Evolutionary conservation across 1,140 invertebrate genomes (phyloP), one percentile per base, ranked within the genome.

Genomic region (Thaumetopoea pityocampa): DNA sequence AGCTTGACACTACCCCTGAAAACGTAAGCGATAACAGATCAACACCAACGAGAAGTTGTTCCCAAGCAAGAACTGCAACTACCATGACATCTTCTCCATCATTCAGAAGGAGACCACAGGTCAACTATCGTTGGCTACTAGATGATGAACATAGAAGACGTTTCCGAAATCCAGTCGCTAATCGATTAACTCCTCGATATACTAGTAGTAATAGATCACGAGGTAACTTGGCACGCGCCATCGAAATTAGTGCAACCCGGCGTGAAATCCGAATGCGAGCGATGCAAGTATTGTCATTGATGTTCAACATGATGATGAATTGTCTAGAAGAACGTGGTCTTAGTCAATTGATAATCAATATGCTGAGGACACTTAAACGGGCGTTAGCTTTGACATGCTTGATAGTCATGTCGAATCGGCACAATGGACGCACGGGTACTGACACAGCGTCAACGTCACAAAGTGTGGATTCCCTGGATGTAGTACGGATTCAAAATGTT

Each of bases 301-400:
- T 86, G 80, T 86, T 86, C 29, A 80, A 82, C 32, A 79, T 81
- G 62, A 86, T 86, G 81, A 83, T 86, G 78, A 77, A 78, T 66
- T 86, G 85, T 38, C 52, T 84, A 5, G 74, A 85, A 43, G 74
- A 82, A 30, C 60, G 67, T 16, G 81, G 78, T 4, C 51, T 86
- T 4, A 82, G 76, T 44, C 71, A 82, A 44, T 54, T 73, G 1
- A 85, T 86, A 17, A 84, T 85, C n/a, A 72, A 46, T 32, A 85
- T 86, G 83, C 45, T 86, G 16, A 54, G 69, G 30, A 72, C 67
- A 9, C 63, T 86, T 5, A 86, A 86, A 50, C 82, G 76, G 36
- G 76, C 85, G 8, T 46, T 86, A 11, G 79, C 79, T 4, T 32
- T 86, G 7, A 82, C 85, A n/a, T 85, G 80, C 32, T 55, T 85